Evolutionary conservation across 2,797 vertebrate genomes (phyloP), one percentile per base, ranked within the genome.

Genomic region (Scleropages formosus): DNA sequence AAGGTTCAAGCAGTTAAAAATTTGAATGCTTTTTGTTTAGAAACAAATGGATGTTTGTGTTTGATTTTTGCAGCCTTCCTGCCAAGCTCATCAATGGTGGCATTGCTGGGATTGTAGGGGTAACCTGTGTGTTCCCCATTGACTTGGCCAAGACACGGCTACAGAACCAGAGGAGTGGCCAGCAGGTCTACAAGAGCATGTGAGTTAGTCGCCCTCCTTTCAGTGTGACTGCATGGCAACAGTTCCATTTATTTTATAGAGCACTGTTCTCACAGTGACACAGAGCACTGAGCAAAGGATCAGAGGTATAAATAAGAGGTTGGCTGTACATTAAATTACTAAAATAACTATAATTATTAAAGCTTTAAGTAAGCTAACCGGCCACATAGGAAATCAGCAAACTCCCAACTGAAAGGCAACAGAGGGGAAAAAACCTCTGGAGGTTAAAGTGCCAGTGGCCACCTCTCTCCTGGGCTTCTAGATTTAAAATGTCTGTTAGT

Each of bases 41-140:
- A 16, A 53, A 31, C 56, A 15, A 66, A 31, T 10, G n/a, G 4
- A 61, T 61, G 27, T 24, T 59, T 20, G 16, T 60, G 8, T 64
- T 60, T 61, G 68, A 2, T 46, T 6, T 77, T 80, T 59, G 60
- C 79, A 95, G 94, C 81, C 91, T 95, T 16, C 93, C 94, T 24
- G 94, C 94, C 75, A 95, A 95, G 74, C 93, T 95, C 77, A 93
- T 95, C 79, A 94, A 94, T 83, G 94, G 94, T 4, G 94, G 94
- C n/a, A 88, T 94, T 78, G 94, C 94, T 26, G 94, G 94, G 65
- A 89, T 95, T 31, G 93, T 94, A 78, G 94, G 94, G 12, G 94
- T 95, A 18, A 94, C 93, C 12, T 95, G 94, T 53, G 92, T 95
- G 49, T 95, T 95, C 78, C 94, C 94, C 77, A 92, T 95, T 77